A percentile compares a stretch with the other conserved stretches of the same genome.
These are phyloP conservation scores for Theretra japonica DNA, from an alignment of 2,888 invertebrate genomes.

Conservation along the genomic window DNA sequence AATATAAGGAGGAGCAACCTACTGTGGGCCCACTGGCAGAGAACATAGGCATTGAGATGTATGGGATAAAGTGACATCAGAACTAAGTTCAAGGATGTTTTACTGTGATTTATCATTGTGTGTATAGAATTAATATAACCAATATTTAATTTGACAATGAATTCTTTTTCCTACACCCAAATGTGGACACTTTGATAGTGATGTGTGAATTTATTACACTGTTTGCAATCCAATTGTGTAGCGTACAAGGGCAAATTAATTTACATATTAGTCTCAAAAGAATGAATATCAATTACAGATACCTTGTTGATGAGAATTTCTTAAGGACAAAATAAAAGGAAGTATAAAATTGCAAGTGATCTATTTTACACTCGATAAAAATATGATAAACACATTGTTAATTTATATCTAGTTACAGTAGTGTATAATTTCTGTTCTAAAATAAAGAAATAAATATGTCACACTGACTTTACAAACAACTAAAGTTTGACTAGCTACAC, in stretches of 20 bases:
- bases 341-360: slow-evolving; percentile 54
- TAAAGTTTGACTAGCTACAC: slow-evolving; percentile 68
- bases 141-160: neutral
- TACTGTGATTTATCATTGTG: slow-evolving; percentile 19
- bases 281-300: neutral
- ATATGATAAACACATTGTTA: slow-evolving; percentile 61
- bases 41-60: neutral
- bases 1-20: slow-evolving; percentile 8
- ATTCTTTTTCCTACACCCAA: neutral
- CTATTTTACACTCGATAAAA: slow-evolving; percentile 68
- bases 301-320: neutral
- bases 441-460: slow-evolving; percentile 51
- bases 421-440: slow-evolving; percentile 52
- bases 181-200: no score
- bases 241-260: no score
- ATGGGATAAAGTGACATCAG: slow-evolving; percentile 9
- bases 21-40: neutral
- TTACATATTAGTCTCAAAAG: neutral
- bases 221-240: no score
- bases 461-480: slow-evolving; percentile 40
- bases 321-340: slow-evolving; percentile 42
- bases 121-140: neutral
- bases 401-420: slow-evolving; percentile 42
- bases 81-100: slow-evolving; percentile 29
- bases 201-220: no score